These are phyloP conservation scores for Biston stratarius DNA, from an alignment of 2,888 invertebrate species.

Conservation along the genomic window DNA sequence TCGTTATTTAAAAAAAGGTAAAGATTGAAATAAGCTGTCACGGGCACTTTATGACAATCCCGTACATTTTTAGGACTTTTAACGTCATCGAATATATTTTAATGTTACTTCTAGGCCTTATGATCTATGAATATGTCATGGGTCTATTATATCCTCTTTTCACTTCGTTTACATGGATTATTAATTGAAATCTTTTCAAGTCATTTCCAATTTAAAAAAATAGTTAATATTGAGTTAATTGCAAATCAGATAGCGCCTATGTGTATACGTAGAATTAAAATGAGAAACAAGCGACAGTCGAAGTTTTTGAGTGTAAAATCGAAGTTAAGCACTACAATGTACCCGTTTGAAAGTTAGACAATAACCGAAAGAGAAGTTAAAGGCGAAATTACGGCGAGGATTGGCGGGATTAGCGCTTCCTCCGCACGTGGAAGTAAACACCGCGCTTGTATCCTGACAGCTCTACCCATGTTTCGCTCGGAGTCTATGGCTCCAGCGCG, in stretches of 20 bases:
- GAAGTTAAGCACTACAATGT: conserved; percentile 22
- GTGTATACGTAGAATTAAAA: background rate
- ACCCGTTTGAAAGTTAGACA: conserved; percentile 28
- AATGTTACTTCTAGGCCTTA: too few relatives aligned
- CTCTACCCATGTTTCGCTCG: background rate
- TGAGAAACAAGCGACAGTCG: background rate
- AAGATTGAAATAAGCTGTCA: too few relatives aligned
- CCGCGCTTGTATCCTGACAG: background rate
- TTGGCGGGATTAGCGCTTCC: conserved; percentile 25
- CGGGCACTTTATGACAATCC: too few relatives aligned
- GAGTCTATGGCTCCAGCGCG: too few relatives aligned
- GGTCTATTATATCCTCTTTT: too few relatives aligned
- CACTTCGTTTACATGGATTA: too few relatives aligned
- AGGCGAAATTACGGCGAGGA: conserved; percentile 22
- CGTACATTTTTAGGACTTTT: too few relatives aligned
- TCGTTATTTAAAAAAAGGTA: too few relatives aligned
- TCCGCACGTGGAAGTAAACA: conserved; percentile 9
- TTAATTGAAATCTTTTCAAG: too few relatives aligned
- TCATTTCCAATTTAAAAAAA: too few relatives aligned
- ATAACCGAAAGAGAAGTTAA: conserved; percentile 28
- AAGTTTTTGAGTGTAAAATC: conserved; percentile 4
- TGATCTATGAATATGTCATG: too few relatives aligned
- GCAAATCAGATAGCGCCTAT: background rate
- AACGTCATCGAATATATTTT: too few relatives aligned
- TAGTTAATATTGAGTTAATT: background rate